Conservation (phyloP, 2,113 vertebrate genomes). For the Australoheros scitulus region DNA sequence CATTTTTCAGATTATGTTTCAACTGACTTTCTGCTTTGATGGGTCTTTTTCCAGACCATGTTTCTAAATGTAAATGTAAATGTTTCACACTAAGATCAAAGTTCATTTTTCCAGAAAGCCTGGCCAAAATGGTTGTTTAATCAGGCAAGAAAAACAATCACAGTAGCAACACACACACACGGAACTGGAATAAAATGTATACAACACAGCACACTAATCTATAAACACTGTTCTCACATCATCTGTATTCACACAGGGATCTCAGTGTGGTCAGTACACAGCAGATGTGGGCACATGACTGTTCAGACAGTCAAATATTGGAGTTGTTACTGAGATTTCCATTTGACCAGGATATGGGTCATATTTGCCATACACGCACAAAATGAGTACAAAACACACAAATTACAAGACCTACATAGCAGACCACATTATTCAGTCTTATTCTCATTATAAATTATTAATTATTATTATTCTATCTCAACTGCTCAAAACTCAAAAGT, state of each 20-base stretch:
- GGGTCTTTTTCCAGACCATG: background rate
- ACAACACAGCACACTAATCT: no score
- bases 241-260: background rate
- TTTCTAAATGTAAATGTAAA: background rate
- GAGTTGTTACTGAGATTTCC: background rate
- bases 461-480: no score
- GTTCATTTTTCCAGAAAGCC: no score
- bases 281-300: background rate
- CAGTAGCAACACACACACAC: no score
- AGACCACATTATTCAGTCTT: no score
- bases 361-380: background rate
- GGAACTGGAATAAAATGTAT: no score
- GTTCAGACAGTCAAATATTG: background rate
- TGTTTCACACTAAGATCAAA: background rate
- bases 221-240: background rate
- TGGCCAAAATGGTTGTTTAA: rapidly evolving
- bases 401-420: no score
- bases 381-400: no score
- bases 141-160: background rate
- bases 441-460: no score
- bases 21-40: no score
- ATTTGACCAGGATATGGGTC: background rate
- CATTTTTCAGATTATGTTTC: no score
- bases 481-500: no score
- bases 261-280: background rate